Evolutionary conservation across 2,113 vertebrate species (phyloP).

Genomic region (Mirounga angustirostris): DNA sequence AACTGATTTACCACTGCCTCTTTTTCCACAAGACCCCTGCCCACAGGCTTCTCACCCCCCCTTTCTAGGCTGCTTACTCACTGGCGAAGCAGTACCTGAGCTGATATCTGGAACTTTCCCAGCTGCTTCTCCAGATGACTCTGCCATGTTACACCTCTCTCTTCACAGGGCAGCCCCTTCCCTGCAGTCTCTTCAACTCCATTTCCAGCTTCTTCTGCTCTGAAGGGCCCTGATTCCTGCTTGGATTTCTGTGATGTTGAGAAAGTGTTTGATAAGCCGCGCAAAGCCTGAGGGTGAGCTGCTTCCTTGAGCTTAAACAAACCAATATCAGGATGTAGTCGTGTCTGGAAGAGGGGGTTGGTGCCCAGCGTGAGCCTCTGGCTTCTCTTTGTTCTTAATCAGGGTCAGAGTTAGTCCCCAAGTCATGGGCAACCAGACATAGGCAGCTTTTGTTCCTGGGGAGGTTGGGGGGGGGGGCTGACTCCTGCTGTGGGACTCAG

Average conservation of each 20-base stretch:
- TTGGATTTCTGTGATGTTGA: neutral
- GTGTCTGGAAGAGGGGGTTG: neutral
- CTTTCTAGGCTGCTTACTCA: neutral
- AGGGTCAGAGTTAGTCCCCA: neutral
- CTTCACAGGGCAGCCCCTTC: neutral
- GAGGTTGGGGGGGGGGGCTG: no score
- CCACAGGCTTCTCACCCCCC: no score
- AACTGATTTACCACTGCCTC: neutral
- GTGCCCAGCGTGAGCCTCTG: neutral
- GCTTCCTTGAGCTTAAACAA: neutral
- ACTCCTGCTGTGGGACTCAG: neutral
- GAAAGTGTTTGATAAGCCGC: neutral
- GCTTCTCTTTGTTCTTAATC: neutral
- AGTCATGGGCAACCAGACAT: rapidly evolving
- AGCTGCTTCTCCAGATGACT: neutral
- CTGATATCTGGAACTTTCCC: neutral
- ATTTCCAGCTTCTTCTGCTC: neutral
- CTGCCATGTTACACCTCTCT: neutral
- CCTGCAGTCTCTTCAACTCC: neutral
- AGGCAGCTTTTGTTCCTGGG: neutral
- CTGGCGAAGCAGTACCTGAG: neutral
- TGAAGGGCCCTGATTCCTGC: neutral
- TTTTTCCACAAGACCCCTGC: neutral
- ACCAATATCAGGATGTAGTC: neutral
- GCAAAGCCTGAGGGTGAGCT: neutral